Conservation (phyloP, 2,888 invertebrate genomes). For the Tipula confusa region DNA sequence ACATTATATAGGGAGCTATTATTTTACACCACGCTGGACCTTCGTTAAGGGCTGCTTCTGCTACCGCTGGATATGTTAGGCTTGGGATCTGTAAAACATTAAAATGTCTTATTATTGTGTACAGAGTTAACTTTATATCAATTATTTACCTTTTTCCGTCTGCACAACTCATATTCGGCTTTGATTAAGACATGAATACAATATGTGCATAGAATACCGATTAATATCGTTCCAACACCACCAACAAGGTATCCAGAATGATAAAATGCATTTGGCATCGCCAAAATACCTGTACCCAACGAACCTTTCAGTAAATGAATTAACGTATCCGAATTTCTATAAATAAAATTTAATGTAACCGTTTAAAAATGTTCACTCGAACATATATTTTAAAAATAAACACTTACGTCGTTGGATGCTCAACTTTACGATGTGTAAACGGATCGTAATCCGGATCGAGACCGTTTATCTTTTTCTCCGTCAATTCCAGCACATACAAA, state of each 20-base stretch:
- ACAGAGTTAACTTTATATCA: background rate
- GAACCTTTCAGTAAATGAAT: conserved; percentile 89
- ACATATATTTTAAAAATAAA: background rate
- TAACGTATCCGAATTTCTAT: conserved; percentile 78
- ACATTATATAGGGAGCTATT: conserved; percentile 64
- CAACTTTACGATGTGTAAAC: conserved; percentile 60
- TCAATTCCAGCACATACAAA: conserved; percentile 43
- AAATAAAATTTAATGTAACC: background rate
- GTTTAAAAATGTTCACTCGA: background rate
- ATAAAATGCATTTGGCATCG: conserved; percentile 71
- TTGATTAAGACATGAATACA: conserved; percentile 82
- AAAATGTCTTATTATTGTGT: background rate
- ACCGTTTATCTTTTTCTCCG: conserved; percentile 42
- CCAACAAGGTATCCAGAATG: conserved; percentile 66
- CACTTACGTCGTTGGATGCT: conserved; percentile 69
- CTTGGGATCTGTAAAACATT: conserved; percentile 51
- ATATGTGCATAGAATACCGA: conserved; percentile 87
- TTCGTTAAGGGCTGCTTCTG: conserved; percentile 70
- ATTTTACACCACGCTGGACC: conserved; percentile 66
- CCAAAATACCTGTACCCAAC: conserved; percentile 89
- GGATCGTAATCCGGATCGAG: conserved; percentile 58
- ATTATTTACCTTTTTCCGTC: conserved; percentile 49
- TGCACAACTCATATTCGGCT: conserved; percentile 58
- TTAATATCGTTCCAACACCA: conserved; percentile 69
- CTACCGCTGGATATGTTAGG: conserved; percentile 75